Evolutionary conservation across 2,113 vertebrate species (phyloP).

Genomic region (Ornithorhynchus anatinus): DNA sequence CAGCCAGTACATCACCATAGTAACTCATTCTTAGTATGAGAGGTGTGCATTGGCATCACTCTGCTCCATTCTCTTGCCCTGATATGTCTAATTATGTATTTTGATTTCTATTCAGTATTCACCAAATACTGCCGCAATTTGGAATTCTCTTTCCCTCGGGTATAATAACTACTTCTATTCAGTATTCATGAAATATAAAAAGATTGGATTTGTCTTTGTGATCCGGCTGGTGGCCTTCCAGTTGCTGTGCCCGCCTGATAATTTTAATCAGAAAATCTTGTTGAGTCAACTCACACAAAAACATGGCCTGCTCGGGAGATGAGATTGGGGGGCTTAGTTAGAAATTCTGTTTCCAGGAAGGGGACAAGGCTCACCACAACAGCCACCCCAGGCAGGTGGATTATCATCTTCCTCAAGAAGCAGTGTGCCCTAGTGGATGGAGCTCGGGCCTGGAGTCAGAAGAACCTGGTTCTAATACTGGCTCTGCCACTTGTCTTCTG

Average conservation of each 20-base stretch:
- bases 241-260: background rate
- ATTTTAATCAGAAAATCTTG: background rate
- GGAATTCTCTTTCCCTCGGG: background rate
- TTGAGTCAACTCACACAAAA: background rate
- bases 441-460: too few species aligned
- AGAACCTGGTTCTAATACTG: too few species aligned
- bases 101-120: constrained; percentile 8
- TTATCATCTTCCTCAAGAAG: too few species aligned
- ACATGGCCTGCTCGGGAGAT: too few species aligned
- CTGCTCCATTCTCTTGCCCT: background rate
- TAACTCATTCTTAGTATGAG: background rate
- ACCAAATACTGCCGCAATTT: background rate
- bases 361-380: too few species aligned
- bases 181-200: background rate
- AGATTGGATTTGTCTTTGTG: background rate
- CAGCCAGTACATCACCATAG: background rate
- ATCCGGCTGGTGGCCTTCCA: background rate
- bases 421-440: too few species aligned
- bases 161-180: background rate
- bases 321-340: too few species aligned
- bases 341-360: too few species aligned
- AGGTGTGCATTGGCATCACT: background rate
- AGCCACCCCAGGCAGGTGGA: too few species aligned
- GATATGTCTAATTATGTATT: constrained; percentile 1
- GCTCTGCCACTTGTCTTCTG: too few species aligned